phyloP scores from a whole-genome alignment of 2,797 vertebrate genomes.

The Novumbra hubbsi region DNA sequence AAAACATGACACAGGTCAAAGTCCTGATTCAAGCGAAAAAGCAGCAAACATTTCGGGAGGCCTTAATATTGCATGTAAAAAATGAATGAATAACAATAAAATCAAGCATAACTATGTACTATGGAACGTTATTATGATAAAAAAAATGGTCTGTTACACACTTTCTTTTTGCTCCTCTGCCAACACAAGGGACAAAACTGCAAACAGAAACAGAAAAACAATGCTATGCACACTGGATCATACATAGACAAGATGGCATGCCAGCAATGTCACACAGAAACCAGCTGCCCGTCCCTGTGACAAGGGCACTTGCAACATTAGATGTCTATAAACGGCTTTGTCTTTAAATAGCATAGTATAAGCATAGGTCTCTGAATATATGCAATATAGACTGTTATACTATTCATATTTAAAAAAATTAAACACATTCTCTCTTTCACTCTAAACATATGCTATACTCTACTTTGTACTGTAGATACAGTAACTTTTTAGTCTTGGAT shows the following conservation, averaged over 20 bases:
- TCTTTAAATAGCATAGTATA: not conserved
- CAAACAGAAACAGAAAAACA: not conserved
- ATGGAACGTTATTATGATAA: not conserved
- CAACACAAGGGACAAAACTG: not conserved
- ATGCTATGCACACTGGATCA: not conserved
- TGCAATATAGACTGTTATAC: not conserved
- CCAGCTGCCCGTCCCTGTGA: constrained; percentile 1
- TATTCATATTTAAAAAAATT: not conserved
- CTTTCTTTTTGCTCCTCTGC: constrained; percentile 10
- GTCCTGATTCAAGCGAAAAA: not conserved
- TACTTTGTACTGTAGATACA: not conserved
- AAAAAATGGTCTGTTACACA: not conserved
- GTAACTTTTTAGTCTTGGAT: too few relatives aligned
- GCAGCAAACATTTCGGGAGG: not conserved
- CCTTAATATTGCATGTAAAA: not conserved
- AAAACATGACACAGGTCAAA: not conserved
- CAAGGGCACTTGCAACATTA: not conserved
- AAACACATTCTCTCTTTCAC: not conserved
- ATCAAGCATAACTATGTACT: not conserved
- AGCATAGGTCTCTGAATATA: not conserved
- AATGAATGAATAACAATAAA: not conserved
- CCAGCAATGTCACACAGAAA: not conserved
- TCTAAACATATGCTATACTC: not conserved
- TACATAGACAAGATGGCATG: not conserved
- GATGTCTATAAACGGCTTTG: not conserved